phyloP scores from a whole-genome alignment of 2,888 invertebrate species.

The Tetropium fuscum region DNA sequence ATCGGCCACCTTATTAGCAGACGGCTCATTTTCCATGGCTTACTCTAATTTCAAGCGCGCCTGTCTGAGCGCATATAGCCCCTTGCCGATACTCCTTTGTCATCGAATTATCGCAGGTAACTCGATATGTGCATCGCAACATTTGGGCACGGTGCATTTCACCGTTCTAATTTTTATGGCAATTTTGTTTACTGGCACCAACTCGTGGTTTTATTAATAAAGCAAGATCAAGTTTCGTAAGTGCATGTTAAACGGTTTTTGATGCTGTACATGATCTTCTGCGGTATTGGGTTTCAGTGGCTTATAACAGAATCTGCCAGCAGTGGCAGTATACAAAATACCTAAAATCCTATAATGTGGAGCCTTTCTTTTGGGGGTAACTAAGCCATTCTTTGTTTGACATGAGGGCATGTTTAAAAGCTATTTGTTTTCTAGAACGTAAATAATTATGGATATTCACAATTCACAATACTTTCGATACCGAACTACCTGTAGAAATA shows the following conservation, averaged over 20 bases:
- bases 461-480: too few relatives aligned
- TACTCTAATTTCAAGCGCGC: constrained; percentile 58
- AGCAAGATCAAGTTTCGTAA: constrained; percentile 11
- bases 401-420: too few relatives aligned
- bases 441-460: too few relatives aligned
- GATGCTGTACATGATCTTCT: constrained; percentile 24
- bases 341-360: too few relatives aligned
- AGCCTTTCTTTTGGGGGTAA: too few relatives aligned
- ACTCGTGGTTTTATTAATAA: constrained; percentile 24
- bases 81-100: constrained; percentile 58
- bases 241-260: constrained; percentile 25
- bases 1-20: constrained; percentile 63
- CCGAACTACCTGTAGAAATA: too few relatives aligned
- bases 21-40: constrained; percentile 59
- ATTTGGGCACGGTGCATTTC: too few relatives aligned
- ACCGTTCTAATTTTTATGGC: constrained; percentile 55
- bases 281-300: constrained; percentile 19
- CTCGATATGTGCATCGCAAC: constrained; percentile 27
- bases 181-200: constrained; percentile 44
- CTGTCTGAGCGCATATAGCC: constrained; percentile 51
- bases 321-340: too few relatives aligned
- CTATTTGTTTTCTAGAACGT: too few relatives aligned
- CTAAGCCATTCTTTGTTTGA: too few relatives aligned
- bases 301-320: constrained; percentile 18
- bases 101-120: constrained; percentile 54